phyloP scores from a whole-genome alignment of 2,888 invertebrate species.

The Metellina segmentata region DNA sequence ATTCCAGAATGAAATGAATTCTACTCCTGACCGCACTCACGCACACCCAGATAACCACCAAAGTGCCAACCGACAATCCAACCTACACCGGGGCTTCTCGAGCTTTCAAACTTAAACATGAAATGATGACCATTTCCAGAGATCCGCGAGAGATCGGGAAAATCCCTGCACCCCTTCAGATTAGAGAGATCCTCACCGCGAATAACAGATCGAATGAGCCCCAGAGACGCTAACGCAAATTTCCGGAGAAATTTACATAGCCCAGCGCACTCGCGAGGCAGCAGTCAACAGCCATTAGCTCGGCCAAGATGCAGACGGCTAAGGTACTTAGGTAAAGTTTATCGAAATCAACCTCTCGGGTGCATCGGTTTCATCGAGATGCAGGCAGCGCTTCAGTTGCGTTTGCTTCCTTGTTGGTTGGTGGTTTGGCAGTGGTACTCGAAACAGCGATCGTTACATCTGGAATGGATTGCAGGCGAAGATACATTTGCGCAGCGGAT shows the following conservation, averaged over 20 bases:
- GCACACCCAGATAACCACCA: too few species aligned
- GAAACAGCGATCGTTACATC: background rate
- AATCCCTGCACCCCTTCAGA: background rate
- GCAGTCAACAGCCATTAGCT: constrained; percentile 38
- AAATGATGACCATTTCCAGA: too few species aligned
- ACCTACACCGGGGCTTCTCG: too few species aligned
- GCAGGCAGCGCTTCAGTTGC: background rate
- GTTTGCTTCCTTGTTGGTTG: background rate
- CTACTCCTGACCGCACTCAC: too few species aligned
- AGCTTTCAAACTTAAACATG: too few species aligned
- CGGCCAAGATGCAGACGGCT: background rate
- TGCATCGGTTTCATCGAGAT: background rate
- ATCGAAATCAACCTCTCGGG: background rate
- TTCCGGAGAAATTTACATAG: constrained; percentile 6
- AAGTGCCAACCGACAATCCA: too few species aligned
- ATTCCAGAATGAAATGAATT: too few species aligned
- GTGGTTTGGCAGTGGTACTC: background rate
- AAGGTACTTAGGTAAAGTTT: background rate
- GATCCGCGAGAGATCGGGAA: background rate
- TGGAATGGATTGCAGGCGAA: background rate
- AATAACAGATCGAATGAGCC: background rate
- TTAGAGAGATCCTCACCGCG: constrained; percentile 1
- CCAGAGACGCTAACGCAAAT: background rate
- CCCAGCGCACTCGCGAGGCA: background rate
- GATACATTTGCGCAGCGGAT: background rate